phyloP scores from a whole-genome alignment of 2,888 invertebrate species.

The Coenonympha glycerion region DNA sequence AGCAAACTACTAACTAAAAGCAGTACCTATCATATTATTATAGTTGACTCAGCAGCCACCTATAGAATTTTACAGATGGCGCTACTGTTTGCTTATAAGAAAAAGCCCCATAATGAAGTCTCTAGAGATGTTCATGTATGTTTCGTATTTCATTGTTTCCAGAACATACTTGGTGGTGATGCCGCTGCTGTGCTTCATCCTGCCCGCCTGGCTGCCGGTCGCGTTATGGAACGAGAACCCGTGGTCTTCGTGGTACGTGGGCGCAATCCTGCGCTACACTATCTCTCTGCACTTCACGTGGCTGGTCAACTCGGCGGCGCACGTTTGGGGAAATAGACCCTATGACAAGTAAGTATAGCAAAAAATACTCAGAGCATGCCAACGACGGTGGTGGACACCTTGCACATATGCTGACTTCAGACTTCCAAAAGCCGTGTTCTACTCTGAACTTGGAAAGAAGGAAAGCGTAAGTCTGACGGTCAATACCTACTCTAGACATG shows the following conservation, averaged over 20 bases:
- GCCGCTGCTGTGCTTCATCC: conserved; percentile 84
- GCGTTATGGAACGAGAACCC: conserved; percentile 84
- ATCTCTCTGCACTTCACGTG: conserved; percentile 89
- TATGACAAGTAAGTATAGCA: conserved; percentile 83
- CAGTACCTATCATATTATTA: too few species aligned
- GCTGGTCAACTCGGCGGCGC: conserved; percentile 95
- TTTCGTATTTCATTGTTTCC: conserved; percentile 20
- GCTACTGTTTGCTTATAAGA: too few species aligned
- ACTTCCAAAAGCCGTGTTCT: too few species aligned
- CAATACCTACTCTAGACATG: too few species aligned
- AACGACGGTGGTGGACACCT: too few species aligned
- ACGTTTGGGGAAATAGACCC: conserved; percentile 92
- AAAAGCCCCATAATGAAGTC: background rate
- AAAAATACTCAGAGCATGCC: background rate
- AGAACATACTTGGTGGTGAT: conserved; percentile 86
- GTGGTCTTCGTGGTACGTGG: conserved; percentile 84
- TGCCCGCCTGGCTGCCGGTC: conserved; percentile 87
- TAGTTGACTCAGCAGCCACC: too few species aligned
- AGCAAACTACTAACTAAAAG: too few species aligned
- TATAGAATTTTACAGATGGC: too few species aligned
- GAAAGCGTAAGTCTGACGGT: too few species aligned
- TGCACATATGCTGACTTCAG: too few species aligned
- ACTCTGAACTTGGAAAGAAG: too few species aligned
- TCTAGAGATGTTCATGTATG: background rate
- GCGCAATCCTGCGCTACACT: conserved; percentile 85